Evolutionary conservation across 2,888 invertebrate species (phyloP).

Genomic region (Petrophora chlorosata): DNA sequence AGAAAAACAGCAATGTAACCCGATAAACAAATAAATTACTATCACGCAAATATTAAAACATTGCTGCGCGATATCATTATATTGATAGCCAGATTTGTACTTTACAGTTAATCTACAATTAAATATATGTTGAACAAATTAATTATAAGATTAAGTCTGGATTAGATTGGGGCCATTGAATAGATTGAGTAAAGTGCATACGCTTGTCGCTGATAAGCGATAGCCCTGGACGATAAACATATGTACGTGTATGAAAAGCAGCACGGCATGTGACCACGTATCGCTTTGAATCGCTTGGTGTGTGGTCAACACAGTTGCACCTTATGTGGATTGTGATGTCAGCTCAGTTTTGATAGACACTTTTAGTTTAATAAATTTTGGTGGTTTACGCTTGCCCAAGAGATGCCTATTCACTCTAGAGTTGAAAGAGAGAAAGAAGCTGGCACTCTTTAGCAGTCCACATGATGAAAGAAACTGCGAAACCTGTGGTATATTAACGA

Average conservation of each 20-base stretch:
- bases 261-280: conserved; percentile 48
- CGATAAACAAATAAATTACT: too few species aligned
- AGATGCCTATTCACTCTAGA: too few species aligned
- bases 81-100: conserved; percentile 24
- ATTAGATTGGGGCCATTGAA: conserved; percentile 34
- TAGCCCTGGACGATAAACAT: conserved; percentile 37
- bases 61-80: conserved; percentile 17
- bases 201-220: conserved; percentile 36
- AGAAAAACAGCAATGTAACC: too few species aligned
- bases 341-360: too few species aligned
- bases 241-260: conserved; percentile 26
- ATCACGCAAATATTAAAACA: too few species aligned
- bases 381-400: too few species aligned
- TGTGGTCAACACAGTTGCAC: conserved; percentile 59
- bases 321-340: too few species aligned
- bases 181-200: conserved; percentile 30
- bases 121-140: conserved; percentile 36
- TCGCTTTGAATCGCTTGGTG: conserved; percentile 51
- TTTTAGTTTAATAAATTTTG: too few species aligned
- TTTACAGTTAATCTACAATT: conserved; percentile 30
- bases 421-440: too few species aligned
- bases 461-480: too few species aligned
- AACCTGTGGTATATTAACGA: too few species aligned
- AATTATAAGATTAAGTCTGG: conserved; percentile 35
- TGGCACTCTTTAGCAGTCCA: too few species aligned